Conservation (phyloP, 1,140 invertebrate genomes). For the Camponotus floridanus region DNA sequence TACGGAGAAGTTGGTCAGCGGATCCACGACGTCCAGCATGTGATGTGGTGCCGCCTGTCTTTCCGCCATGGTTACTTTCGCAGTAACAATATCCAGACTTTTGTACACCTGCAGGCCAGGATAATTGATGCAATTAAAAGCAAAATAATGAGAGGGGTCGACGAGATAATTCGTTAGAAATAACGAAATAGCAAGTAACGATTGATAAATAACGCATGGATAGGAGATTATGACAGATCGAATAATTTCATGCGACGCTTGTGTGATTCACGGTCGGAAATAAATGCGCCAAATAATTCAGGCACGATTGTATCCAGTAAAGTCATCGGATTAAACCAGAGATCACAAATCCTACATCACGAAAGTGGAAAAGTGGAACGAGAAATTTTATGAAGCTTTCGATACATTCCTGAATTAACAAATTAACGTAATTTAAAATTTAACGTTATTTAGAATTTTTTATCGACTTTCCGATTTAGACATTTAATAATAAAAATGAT, state of each 20-base stretch:
- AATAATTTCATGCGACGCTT: constrained; percentile 29
- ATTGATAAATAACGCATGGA: constrained; percentile 25
- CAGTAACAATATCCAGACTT: constrained; percentile 97
- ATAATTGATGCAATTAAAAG: constrained; percentile 43
- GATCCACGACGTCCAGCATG: constrained; percentile 95
- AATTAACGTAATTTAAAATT: neutral
- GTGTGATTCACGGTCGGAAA: neutral
- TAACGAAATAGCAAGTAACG: neutral
- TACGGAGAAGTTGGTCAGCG: constrained; percentile 92
- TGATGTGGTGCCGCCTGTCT: constrained; percentile 93
- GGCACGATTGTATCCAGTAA: neutral
- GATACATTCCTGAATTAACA: neutral
- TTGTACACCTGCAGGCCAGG: constrained; percentile 93
- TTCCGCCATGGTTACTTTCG: constrained; percentile 97
- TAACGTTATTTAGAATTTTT: neutral
- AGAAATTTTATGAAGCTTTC: neutral
- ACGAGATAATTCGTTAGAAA: neutral
- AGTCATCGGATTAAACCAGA: neutral
- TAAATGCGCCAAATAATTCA: constrained; percentile 19
- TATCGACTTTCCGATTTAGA: no score
- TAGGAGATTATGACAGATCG: constrained; percentile 29
- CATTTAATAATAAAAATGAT: neutral
- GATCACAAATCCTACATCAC: neutral
- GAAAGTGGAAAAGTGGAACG: neutral
- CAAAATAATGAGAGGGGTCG: constrained; percentile 13